These are phyloP conservation scores for Drepana falcataria DNA, from an alignment of 2,888 invertebrate genomes.

Conservation along the genomic window DNA sequence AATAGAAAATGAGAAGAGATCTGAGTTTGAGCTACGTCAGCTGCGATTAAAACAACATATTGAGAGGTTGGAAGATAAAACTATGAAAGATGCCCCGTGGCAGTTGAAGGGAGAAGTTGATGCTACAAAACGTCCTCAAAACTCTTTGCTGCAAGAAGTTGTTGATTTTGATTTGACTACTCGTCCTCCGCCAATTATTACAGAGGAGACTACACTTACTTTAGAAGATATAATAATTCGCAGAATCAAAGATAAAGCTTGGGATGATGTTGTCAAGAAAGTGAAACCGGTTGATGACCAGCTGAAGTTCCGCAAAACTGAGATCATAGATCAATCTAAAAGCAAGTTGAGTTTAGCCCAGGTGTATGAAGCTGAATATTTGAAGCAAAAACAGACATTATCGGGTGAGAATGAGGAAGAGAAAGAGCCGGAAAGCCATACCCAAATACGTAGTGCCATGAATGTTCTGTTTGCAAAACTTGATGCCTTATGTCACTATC, in stretches of 20 bases:
- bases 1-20: slow-evolving; percentile 59
- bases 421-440: slow-evolving; percentile 86
- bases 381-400: slow-evolving; percentile 81
- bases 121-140: slow-evolving; percentile 88
- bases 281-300: slow-evolving; percentile 90
- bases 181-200: slow-evolving; percentile 93
- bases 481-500: slow-evolving; percentile 95
- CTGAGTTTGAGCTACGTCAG: slow-evolving; percentile 87
- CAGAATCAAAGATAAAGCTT: slow-evolving; percentile 94
- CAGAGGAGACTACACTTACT: slow-evolving; percentile 91
- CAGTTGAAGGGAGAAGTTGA: slow-evolving; percentile 94
- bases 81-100: slow-evolving; percentile 93
- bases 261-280: slow-evolving; percentile 95
- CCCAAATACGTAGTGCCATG: slow-evolving; percentile 87
- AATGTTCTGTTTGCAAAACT: slow-evolving; percentile 88
- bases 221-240: slow-evolving; percentile 95
- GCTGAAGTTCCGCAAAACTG: slow-evolving; percentile 90
- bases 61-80: slow-evolving; percentile 83
- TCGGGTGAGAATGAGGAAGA: slow-evolving; percentile 79
- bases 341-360: slow-evolving; percentile 95
- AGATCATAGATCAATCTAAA: slow-evolving; percentile 94
- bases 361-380: slow-evolving; percentile 94
- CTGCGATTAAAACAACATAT: slow-evolving; percentile 84
- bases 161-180: slow-evolving; percentile 92
- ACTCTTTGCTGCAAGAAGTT: slow-evolving; percentile 94